Evolutionary conservation across 2,113 vertebrate genomes (phyloP).

Genomic region (Larimichthys polyactis): DNA sequence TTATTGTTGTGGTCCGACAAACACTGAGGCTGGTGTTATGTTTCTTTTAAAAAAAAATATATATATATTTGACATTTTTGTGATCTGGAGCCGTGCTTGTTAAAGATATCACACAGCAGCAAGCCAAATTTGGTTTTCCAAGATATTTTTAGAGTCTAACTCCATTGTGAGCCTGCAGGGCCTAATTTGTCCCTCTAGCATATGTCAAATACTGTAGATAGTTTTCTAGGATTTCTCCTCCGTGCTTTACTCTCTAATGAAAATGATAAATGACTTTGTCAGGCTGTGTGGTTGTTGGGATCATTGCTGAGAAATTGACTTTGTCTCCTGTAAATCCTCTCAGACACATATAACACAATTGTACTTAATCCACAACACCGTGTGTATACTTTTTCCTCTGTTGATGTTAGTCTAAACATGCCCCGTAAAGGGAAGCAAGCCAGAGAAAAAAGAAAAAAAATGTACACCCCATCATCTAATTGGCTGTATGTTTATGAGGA

Average conservation of each 20-base stretch:
- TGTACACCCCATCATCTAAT: constrained; percentile 32
- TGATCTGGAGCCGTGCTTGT: background rate
- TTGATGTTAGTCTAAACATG: constrained; percentile 64
- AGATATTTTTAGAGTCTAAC: constrained; percentile 14
- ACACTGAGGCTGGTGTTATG: background rate
- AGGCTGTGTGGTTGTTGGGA: constrained; percentile 4
- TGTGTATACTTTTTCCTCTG: constrained; percentile 28
- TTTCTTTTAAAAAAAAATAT: background rate
- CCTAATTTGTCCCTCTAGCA: constrained; percentile 23
- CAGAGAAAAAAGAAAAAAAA: constrained; percentile 8
- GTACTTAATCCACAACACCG: background rate
- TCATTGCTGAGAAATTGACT: background rate
- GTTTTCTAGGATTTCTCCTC: background rate
- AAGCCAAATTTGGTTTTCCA: constrained; percentile 24
- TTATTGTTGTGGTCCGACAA: background rate
- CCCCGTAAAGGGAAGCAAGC: constrained; percentile 14
- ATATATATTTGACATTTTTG: background rate
- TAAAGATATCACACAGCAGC: background rate
- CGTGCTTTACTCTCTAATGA: constrained; percentile 1
- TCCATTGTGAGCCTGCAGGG: background rate
- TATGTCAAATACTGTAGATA: constrained; percentile 35
- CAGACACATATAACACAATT: constrained; percentile 1
- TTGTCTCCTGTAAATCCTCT: constrained; percentile 6
- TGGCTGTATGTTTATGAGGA: constrained; percentile 49
- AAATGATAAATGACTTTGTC: background rate